Percentiles rank a stretch among this genome's conserved stretches.
phyloP scores from a whole-genome alignment of 2,113 vertebrate species.

The Sarotherodon lohbergeri region DNA sequence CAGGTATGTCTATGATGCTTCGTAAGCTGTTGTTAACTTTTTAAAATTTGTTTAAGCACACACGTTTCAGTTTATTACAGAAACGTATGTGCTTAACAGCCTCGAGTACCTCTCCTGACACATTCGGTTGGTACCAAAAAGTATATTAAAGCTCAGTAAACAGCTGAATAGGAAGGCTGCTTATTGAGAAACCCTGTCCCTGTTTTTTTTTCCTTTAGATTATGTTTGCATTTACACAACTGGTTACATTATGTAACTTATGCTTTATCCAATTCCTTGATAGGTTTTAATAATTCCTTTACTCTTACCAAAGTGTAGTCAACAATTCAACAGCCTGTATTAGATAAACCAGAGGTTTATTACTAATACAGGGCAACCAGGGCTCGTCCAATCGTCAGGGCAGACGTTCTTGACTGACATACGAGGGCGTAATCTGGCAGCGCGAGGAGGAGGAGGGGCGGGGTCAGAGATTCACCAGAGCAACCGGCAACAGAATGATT shows the following conservation, averaged over 20 bases:
- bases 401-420: constrained; percentile 29
- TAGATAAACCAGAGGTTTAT: neutral
- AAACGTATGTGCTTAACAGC: neutral
- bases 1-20: neutral
- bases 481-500: constrained; percentile 43
- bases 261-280: neutral
- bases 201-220: neutral
- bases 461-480: constrained; percentile 43
- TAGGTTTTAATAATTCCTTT: neutral
- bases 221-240: neutral
- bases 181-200: neutral
- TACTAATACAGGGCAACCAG: neutral
- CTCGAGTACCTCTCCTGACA: neutral
- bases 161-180: neutral
- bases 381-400: constrained; percentile 19
- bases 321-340: neutral
- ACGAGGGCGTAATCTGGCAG: constrained; percentile 38
- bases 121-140: neutral
- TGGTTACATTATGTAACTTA: neutral
- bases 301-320: neutral
- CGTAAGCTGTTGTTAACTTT: neutral
- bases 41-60: neutral
- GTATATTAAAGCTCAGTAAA: neutral
- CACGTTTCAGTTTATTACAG: neutral
- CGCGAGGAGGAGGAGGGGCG: constrained; percentile 24